Evolutionary conservation across 2,113 vertebrate species (phyloP).

Genomic region (Nibea albiflora): DNA sequence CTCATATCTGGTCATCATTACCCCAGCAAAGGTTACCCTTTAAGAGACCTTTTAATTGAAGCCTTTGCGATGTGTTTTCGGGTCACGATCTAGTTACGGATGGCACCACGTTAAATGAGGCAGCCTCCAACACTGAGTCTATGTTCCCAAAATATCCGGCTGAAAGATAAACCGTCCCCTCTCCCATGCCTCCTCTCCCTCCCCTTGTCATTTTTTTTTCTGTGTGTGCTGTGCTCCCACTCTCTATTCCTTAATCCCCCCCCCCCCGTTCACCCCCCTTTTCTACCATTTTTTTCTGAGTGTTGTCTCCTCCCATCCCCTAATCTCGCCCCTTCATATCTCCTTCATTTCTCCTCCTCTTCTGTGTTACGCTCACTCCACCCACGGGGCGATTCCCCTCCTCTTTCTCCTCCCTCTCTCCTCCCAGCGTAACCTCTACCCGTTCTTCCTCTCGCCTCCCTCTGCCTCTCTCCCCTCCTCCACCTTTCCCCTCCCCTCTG

Average conservation of each 20-base stretch:
- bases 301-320: slow-evolving; percentile 45
- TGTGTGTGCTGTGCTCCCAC: slow-evolving; percentile 47
- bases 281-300: slow-evolving; percentile 5
- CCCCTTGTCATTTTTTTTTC: slow-evolving; percentile 48
- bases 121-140: slow-evolving; percentile 55
- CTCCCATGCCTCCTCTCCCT: slow-evolving; percentile 30
- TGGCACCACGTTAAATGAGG: slow-evolving; percentile 67
- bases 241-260: slow-evolving; percentile 49
- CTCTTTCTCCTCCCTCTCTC: slow-evolving; percentile 58
- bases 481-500: slow-evolving; percentile 74
- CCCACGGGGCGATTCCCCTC: slow-evolving; percentile 56
- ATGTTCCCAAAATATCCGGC: slow-evolving; percentile 79
- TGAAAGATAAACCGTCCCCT: slow-evolving; percentile 73
- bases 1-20: not conserved
- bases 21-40: slow-evolving; percentile 16
- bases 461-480: slow-evolving; percentile 65
- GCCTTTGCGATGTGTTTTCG: slow-evolving; percentile 41
- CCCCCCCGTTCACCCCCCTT: not conserved
- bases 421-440: slow-evolving; percentile 54
- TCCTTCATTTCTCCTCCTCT: slow-evolving; percentile 55
- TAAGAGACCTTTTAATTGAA: slow-evolving; percentile 41
- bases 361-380: slow-evolving; percentile 46
- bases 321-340: slow-evolving; percentile 59
- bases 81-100: slow-evolving; percentile 39
- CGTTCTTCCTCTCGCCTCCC: slow-evolving; percentile 46